Base-by-base conservation (phyloP, 2,888 invertebrate genomes). In the Eulithis testata region DNA sequence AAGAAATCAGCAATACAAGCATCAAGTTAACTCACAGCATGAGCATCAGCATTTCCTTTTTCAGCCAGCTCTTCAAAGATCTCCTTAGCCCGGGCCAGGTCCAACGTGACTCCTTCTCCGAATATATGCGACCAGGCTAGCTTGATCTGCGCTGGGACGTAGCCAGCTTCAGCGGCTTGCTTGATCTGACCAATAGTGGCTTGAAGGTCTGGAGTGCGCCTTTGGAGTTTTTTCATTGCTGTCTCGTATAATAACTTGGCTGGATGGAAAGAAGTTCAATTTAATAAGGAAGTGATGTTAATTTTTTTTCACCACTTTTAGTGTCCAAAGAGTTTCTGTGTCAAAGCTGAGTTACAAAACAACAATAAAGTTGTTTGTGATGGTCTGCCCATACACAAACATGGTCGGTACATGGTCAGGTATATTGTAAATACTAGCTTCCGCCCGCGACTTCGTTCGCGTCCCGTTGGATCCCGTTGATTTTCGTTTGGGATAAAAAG, bases 121-220 rank as follows among this genome's bases (percentile, higher is more conserved):
- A 98, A 95, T 6, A 99, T 87, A 76, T 96, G 94, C 0, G 97
- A 97, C 97, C 98, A 98, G 0, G 98, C 98, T 5, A 99, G 87
- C 82, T 96, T 94, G 66, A 98, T 97, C 83, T 96, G 95, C 0
- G 99, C 97, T 55, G 96, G 96, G 0, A 92, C 86, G 84, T 98
- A 97, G 49, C 98, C 98, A 63, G 95, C 92, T 51, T 95, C 95
- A 0, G 98, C 97, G 0, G 99, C 97, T 73, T 96, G 94, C 50
- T 95, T 94, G 43, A 99, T 93, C 60, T 97, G 90, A 45, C 95
- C 94, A 76, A 97, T 97, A 0, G 97, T 97, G 58, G 94, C 94
- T 1, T 94, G 92, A 66, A 96, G 95, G 81, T 97, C 96, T 0
- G 96, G 96, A 0, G 96, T 94, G 0, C 96, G 96, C 36, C 96